Evolutionary conservation across 2,797 vertebrate genomes (phyloP), one percentile per base, ranked within the genome.

Genomic region (Sebastes kiyomatsui): DNA sequence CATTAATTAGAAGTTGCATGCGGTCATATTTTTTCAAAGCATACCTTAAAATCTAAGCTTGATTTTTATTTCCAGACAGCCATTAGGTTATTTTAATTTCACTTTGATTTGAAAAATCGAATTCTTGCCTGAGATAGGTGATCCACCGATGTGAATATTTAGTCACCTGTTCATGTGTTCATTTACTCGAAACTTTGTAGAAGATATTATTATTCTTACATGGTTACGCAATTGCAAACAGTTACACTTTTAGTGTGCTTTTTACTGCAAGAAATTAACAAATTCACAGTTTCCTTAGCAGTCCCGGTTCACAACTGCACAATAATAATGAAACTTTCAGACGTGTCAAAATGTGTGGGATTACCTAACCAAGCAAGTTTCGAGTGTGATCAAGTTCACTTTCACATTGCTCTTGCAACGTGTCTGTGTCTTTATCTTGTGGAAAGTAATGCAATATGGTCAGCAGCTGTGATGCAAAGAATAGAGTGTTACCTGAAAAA

Each of bases 331-430:
- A 80, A 87, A 80, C 55, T 73, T 83, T 82, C 16, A 52, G 14
- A 18, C 2, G 60, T 78, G 79, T 79, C 10, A 80, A 68, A 75
- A 81, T 83, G 83, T 1, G 69, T 86, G 83, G 80, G 84, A 89
- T 79, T 83, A 89, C 18, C 60, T 76, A 90, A 90, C 66, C 13
- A 32, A 72, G 67, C 52, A 67, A 73, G 55, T 72, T 75, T 75
- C 32, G 30, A 75, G 14, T 67, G 38, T 84, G 64, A 72, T 32
- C 54, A 71, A 62, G 38, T 68, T 82, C 23, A 65, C 79, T 83
- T 81, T 72, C 33, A 81, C 61, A 74, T 58, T 23, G 25, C 14
- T 75, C 73, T 77, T 58, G 67, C 27, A 81, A 61, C 49, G 25
- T 7, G 35, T 16, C 18, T n/a, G 22, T 69, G 32, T 27, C 33